Conservation (phyloP, 2,797 vertebrate species). For the Cephalopachus bancanus region DNA sequence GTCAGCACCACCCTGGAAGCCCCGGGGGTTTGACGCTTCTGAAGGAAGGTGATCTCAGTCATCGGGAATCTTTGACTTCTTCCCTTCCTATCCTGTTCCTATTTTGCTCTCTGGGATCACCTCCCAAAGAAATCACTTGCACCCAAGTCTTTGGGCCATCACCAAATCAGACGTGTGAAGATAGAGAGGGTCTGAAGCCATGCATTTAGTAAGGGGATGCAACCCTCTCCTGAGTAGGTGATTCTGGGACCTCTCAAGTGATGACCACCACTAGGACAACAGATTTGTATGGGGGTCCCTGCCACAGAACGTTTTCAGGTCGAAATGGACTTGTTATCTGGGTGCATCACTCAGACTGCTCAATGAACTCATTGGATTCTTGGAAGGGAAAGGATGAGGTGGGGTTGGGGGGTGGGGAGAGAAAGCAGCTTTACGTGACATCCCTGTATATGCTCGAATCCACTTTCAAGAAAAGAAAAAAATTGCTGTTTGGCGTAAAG, state of each 20-base stretch:
- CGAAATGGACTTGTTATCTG: not conserved
- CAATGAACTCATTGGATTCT: not conserved
- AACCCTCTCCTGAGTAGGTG: accelerated
- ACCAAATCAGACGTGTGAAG: not conserved
- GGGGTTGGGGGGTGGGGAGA: not conserved
- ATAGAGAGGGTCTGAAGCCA: not conserved
- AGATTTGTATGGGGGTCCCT: not conserved
- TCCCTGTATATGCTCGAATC: not conserved
- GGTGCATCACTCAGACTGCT: not conserved
- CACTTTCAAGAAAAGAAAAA: not conserved
- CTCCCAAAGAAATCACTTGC: not conserved
- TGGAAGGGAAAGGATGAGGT: not conserved
- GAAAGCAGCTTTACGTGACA: accelerated
- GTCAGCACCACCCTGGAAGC: not conserved
- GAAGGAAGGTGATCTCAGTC: not conserved
- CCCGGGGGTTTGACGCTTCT: not conserved
- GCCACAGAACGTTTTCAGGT: not conserved
- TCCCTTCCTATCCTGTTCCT: too few relatives aligned
- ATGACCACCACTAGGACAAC: accelerated
- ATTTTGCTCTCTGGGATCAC: not conserved
- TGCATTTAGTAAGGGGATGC: too few relatives aligned
- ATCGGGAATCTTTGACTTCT: not conserved
- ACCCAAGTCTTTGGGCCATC: not conserved
- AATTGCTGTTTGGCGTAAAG: accelerated
- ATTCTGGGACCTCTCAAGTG: not conserved